Base-by-base conservation (phyloP, 2,797 vertebrate species). In the Euthynnus affinis region DNA sequence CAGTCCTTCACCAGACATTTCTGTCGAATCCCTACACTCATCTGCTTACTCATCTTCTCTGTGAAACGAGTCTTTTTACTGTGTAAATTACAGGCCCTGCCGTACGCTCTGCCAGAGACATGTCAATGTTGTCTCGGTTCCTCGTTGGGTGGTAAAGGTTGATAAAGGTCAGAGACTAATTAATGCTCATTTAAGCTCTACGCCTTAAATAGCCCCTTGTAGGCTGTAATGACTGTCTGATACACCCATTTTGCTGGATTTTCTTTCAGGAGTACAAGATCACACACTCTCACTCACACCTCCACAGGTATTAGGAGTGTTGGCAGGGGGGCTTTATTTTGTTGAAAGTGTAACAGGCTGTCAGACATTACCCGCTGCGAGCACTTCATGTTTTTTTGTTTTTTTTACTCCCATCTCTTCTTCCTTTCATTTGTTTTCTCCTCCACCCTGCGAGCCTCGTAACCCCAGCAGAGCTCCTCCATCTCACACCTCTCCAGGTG, bases 311-410 rank as follows among this genome's bases (percentile, higher is more conserved):
- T 66, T 37, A 55, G 18, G 53, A 13, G 66, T 25, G 79, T 37
- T 44, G 61, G 71, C 46, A 12, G 81, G 74, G 42, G 80, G 76
- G 49, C 56, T 79, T 67, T 77, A 22, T 88, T 81, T 79, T 86
- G 80, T 46, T 58, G 78, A 51, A 25, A 4, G 55, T 37, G 48
- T 73, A 84, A 56, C 72, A 80, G 74, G 58, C 74, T 86, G 90
- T 87, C 87, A 92, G 92, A 92, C 82, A 51, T 76, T 52, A 20
- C 91, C 88, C 66, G 87, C 91, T 87, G 92, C 1, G 65, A 67
- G 63, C 69, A 57, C 80, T 68, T 84, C 52, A 0, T 88, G 83
- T 86, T 86, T 85, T 73, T 29, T 29, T n/a, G n/a, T n/a, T 37
- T 37, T 37, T 37, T 37, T 79, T 73, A 84, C 88, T 75, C 75